Percentiles rank a stretch among this genome's conserved stretches.
These are phyloP conservation scores for Anoplolepis gracilipes DNA, from an alignment of 1,140 invertebrate species.

Conservation along the genomic window DNA sequence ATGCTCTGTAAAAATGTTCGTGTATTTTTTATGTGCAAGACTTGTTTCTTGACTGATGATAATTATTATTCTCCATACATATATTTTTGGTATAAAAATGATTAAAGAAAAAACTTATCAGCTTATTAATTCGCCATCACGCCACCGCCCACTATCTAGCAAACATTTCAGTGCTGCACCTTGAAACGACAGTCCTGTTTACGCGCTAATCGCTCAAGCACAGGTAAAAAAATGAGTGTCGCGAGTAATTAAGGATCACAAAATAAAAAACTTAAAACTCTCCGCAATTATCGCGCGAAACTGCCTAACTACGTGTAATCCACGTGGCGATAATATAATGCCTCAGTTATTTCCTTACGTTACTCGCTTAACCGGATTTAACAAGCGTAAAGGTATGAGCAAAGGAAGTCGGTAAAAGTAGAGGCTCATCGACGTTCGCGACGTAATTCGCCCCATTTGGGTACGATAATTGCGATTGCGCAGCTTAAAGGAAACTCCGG, in stretches of 20 bases:
- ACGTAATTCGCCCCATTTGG: conserved; percentile 13
- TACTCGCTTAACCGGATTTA: conserved; percentile 48
- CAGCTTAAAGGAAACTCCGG: not conserved
- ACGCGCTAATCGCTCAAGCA: not conserved
- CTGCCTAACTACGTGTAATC: not conserved
- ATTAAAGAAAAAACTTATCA: not conserved
- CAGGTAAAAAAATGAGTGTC: conserved; percentile 14
- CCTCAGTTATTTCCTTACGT: conserved; percentile 18
- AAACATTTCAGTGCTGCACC: not conserved
- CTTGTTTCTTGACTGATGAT: conserved; percentile 8
- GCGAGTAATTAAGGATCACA: conserved; percentile 19
- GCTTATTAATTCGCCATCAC: not conserved
- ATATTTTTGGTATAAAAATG: not conserved
- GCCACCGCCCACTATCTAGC: too few relatives aligned
- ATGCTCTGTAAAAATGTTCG: not conserved
- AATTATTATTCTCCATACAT: too few relatives aligned
- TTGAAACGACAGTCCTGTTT: not conserved
- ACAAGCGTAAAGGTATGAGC: conserved; percentile 55
- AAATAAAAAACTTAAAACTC: not conserved
- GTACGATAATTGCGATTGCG: conserved; percentile 61
- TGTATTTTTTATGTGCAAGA: conserved; percentile 14
- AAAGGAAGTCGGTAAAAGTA: conserved; percentile 1
- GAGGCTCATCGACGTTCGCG: conserved; percentile 30
- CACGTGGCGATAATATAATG: not conserved
- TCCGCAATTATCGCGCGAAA: not conserved